Evolutionary conservation across 2,797 vertebrate genomes (phyloP).

Genomic region (Meriones psammophilus): DNA sequence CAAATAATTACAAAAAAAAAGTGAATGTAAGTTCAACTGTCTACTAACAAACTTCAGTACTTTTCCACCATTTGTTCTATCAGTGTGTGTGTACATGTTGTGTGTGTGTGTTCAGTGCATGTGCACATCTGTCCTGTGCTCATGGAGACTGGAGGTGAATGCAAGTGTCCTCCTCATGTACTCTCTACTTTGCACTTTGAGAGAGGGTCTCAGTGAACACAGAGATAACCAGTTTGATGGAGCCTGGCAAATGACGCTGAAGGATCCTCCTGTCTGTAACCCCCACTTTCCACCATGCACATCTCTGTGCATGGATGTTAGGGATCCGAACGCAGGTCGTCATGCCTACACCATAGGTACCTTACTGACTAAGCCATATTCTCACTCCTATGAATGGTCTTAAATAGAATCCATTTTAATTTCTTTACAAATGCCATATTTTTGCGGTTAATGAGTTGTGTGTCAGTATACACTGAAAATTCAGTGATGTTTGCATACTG

Average conservation of each 20-base stretch:
- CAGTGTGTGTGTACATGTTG: neutral
- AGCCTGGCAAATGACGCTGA: neutral
- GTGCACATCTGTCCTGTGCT: neutral
- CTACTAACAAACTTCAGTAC: neutral
- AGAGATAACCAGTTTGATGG: neutral
- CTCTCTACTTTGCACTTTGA: neutral
- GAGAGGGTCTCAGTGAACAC: neutral
- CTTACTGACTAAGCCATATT: neutral
- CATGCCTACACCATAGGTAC: neutral
- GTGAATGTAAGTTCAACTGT: neutral
- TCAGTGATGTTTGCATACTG: neutral
- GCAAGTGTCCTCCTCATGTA: neutral
- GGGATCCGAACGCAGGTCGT: neutral
- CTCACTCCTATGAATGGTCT: neutral
- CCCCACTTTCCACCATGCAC: neutral
- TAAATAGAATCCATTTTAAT: neutral
- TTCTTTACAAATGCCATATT: neutral
- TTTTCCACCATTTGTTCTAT: neutral
- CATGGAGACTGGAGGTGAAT: neutral
- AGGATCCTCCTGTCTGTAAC: neutral
- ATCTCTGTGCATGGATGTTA: neutral
- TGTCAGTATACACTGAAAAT: neutral
- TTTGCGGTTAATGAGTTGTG: neutral
- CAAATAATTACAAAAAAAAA: neutral
- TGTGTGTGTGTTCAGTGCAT: neutral